Conservation (phyloP, 2,888 invertebrate species). For the Onthophagus sagittarius region DNA sequence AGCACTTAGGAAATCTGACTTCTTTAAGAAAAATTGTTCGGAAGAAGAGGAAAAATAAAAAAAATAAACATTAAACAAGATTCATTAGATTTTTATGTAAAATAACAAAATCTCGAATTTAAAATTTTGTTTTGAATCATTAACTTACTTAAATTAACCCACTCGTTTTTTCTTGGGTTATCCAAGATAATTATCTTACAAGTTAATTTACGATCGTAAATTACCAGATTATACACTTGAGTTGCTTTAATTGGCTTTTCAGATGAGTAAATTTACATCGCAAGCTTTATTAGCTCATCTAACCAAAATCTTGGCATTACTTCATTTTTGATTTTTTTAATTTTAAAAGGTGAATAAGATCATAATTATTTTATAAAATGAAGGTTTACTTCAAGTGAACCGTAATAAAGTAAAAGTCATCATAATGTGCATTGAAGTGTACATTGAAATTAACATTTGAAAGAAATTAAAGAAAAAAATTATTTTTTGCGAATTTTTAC, state of each 20-base stretch:
- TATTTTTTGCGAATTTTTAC: too few relatives aligned
- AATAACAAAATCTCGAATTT: too few relatives aligned
- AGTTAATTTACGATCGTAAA: not conserved
- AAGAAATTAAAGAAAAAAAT: too few relatives aligned
- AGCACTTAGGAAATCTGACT: not conserved
- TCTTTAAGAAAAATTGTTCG: not conserved
- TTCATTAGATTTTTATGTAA: not conserved
- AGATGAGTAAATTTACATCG: not conserved
- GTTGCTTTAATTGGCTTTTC: not conserved
- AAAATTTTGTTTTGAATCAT: too few relatives aligned
- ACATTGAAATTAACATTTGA: too few relatives aligned
- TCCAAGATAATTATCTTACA: not conserved
- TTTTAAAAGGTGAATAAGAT: conserved; percentile 16
- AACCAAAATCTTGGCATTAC: not conserved
- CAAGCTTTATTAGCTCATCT: not conserved
- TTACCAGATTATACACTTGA: not conserved
- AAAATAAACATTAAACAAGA: too few relatives aligned
- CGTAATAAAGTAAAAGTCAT: conserved; percentile 30
- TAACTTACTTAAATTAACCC: too few relatives aligned
- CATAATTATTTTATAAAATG: conserved; percentile 32
- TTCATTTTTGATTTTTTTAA: not conserved
- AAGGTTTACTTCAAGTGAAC: conserved; percentile 31
- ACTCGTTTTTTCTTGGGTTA: too few relatives aligned
- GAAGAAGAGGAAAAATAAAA: not conserved
- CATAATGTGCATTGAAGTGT: too few relatives aligned